phyloP scores from a whole-genome alignment of 2,888 invertebrate genomes.

The Congeria kusceri region DNA sequence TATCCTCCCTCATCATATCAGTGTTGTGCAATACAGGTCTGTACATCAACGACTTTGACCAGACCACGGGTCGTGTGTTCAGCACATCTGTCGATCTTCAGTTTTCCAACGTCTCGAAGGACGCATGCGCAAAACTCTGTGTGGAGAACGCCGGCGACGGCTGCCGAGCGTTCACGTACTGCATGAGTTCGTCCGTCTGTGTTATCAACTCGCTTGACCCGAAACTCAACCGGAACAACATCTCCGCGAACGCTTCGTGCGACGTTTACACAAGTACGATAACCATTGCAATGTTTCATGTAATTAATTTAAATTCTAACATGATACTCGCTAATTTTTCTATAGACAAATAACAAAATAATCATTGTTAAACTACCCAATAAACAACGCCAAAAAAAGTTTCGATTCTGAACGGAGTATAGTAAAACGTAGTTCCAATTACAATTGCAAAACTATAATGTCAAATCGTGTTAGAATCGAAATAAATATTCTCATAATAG shows the following conservation, averaged over 20 bases:
- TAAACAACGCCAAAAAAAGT: no score
- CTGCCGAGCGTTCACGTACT: constrained; percentile 67
- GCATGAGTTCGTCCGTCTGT: constrained; percentile 57
- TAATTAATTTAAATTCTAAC: no score
- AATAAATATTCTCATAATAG: no score
- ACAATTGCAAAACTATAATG: no score
- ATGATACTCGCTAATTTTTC: no score
- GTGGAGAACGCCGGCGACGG: constrained; percentile 53
- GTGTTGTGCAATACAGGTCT: constrained; percentile 44
- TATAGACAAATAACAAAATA: no score
- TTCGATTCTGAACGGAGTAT: no score
- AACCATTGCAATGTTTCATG: background rate
- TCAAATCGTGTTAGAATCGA: no score
- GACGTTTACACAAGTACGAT: constrained; percentile 55
- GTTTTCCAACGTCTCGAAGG: constrained; percentile 59
- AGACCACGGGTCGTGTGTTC: constrained; percentile 42
- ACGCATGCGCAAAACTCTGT: constrained; percentile 71
- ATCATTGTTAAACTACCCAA: no score
- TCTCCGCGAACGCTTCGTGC: constrained; percentile 31
- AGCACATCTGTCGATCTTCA: constrained; percentile 33
- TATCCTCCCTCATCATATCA: background rate
- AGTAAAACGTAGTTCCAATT: no score
- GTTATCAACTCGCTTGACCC: constrained; percentile 35
- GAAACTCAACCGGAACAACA: constrained; percentile 21
- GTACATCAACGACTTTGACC: constrained; percentile 65